phyloP scores from a whole-genome alignment of 2,113 vertebrate genomes.

The Trochalopteron elliotii region DNA sequence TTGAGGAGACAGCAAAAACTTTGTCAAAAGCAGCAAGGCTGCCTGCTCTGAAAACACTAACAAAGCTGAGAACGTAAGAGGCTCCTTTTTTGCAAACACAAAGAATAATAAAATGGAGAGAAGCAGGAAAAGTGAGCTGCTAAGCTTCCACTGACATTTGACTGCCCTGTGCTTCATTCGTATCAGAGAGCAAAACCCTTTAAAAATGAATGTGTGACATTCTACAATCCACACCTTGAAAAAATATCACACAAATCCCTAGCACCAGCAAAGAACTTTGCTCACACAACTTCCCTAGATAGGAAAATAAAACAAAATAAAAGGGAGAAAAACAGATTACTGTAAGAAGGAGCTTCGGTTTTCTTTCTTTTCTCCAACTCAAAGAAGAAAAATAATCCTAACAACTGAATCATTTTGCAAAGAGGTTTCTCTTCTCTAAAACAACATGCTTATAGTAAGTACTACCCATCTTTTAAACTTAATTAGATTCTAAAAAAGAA shows the following conservation, averaged over 20 bases:
- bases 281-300: constrained; percentile 21
- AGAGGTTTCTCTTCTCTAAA: constrained; percentile 4
- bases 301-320: constrained; percentile 64
- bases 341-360: constrained; percentile 15
- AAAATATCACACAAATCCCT: constrained; percentile 62
- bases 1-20: not conserved
- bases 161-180: constrained; percentile 65
- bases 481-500: not conserved
- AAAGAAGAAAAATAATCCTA: not conserved
- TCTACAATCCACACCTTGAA: constrained; percentile 68
- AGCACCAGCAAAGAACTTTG: constrained; percentile 23
- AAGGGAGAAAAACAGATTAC: constrained; percentile 48
- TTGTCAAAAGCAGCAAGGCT: not conserved
- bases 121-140: constrained; percentile 32
- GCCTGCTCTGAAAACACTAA: not conserved
- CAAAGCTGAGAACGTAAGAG: not conserved
- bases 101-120: not conserved
- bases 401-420: constrained; percentile 26
- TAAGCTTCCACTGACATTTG: constrained; percentile 69
- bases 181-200: constrained; percentile 66
- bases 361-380: not conserved
- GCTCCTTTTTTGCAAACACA: constrained; percentile 42
- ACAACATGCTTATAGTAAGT: constrained; percentile 7
- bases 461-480: not conserved
- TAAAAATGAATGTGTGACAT: constrained; percentile 80